A percentile compares a stretch with the other conserved stretches of the same genome.
phyloP scores from a whole-genome alignment of 2,797 vertebrate species.

The Euthynnus affinis region DNA sequence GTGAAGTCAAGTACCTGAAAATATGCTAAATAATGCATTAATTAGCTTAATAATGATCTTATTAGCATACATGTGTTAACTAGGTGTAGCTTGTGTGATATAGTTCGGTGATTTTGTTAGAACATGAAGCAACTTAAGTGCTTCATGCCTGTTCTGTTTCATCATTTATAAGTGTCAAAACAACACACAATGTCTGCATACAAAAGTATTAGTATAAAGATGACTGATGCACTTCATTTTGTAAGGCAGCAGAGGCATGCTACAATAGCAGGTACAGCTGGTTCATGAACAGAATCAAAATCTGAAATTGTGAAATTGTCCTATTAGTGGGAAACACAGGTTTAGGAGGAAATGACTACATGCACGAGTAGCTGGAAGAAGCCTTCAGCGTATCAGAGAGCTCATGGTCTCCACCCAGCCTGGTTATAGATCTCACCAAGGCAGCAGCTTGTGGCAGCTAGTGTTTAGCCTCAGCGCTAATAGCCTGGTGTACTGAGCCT shows the following conservation, averaged over 20 bases:
- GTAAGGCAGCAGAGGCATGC: neutral
- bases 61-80: constrained; percentile 16
- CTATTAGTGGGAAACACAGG: constrained; percentile 26
- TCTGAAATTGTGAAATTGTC: constrained; percentile 10
- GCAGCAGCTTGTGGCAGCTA: constrained; percentile 60
- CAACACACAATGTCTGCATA: neutral
- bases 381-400: constrained; percentile 38
- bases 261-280: constrained; percentile 11
- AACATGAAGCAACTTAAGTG: neutral
- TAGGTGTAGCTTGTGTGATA: constrained; percentile 13
- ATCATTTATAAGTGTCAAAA: neutral
- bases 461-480: constrained; percentile 75
- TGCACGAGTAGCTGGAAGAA: constrained; percentile 47
- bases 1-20: constrained; percentile 2
- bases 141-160: neutral
- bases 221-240: neutral
- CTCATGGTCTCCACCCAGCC: constrained; percentile 32
- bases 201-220: neutral
- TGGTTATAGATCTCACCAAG: constrained; percentile 68
- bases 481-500: constrained; percentile 68
- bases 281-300: constrained; percentile 3
- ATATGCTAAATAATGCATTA: constrained; percentile 18
- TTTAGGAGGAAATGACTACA: constrained; percentile 24
- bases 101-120: neutral
- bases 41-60: neutral